phyloP scores from a whole-genome alignment of 2,888 invertebrate species.

The Xestia rhomboidea region DNA sequence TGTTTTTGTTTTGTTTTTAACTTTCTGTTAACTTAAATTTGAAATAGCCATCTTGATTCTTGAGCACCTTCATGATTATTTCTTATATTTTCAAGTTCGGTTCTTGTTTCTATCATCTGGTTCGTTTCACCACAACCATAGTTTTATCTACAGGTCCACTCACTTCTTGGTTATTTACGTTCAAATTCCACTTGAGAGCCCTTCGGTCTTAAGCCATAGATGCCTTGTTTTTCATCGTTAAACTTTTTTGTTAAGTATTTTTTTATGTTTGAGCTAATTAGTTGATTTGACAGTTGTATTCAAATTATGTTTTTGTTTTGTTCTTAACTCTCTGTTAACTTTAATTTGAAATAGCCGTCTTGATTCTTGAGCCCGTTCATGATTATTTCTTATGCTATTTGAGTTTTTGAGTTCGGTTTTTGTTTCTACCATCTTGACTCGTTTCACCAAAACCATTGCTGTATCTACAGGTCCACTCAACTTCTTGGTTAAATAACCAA shows the following conservation, averaged over 20 bases:
- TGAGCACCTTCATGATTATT: background rate
- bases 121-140: background rate
- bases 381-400: background rate
- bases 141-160: background rate
- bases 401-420: background rate
- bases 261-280: slow-evolving; percentile 20
- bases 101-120: background rate
- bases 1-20: slow-evolving; percentile 73
- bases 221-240: background rate
- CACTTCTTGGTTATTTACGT: background rate
- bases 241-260: background rate
- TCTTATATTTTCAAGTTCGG: background rate
- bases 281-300: slow-evolving; percentile 50
- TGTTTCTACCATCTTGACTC: background rate
- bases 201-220: background rate
- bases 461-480: background rate
- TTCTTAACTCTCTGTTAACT: slow-evolving; percentile 13
- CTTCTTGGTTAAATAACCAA: slow-evolving; percentile 2
- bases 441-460: background rate
- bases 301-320: slow-evolving; percentile 53
- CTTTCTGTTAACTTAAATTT: background rate
- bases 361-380: background rate
- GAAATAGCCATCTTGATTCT: slow-evolving; percentile 3
- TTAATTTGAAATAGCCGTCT: slow-evolving; percentile 1
- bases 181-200: background rate